These are phyloP conservation scores for Trinorchestia longiramus DNA, from an alignment of 1,140 invertebrate species.

Conservation along the genomic window DNA sequence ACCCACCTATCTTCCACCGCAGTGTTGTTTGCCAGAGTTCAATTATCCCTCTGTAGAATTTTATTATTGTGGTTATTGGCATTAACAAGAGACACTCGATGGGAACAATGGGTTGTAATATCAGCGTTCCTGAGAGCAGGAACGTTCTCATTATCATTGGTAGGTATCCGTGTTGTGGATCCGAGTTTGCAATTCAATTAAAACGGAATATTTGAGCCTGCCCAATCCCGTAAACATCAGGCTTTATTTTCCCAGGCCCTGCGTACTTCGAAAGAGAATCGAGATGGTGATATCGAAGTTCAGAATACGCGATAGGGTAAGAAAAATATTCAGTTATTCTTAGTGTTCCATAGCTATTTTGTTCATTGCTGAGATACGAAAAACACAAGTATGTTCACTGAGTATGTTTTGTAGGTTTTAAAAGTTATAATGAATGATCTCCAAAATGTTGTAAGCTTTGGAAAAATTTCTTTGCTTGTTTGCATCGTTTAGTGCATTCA, in stretches of 20 bases:
- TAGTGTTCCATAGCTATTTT: neutral
- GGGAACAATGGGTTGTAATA: neutral
- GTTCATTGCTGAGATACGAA: neutral
- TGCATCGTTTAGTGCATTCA: no score
- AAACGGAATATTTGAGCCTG: slow-evolving; percentile 13
- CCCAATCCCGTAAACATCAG: slow-evolving; percentile 1
- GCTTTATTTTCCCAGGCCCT: neutral
- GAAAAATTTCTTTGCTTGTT: no score
- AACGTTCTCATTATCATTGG: slow-evolving; percentile 1
- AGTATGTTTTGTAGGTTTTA: neutral
- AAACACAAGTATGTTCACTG: neutral
- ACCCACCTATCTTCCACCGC: neutral
- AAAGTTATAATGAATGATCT: neutral
- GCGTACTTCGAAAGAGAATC: neutral
- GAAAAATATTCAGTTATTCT: neutral
- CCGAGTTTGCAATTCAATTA: slow-evolving; percentile 47
- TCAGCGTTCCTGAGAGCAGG: neutral
- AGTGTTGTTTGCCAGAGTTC: neutral
- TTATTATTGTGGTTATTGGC: neutral
- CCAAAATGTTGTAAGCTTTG: no score
- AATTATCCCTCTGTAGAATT: neutral
- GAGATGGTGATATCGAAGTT: neutral
- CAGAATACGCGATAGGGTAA: neutral
- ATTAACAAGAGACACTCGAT: neutral
- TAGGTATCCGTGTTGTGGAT: slow-evolving; percentile 13